phyloP scores from a whole-genome alignment of 2,888 invertebrate genomes.

The Graphium colonna region DNA sequence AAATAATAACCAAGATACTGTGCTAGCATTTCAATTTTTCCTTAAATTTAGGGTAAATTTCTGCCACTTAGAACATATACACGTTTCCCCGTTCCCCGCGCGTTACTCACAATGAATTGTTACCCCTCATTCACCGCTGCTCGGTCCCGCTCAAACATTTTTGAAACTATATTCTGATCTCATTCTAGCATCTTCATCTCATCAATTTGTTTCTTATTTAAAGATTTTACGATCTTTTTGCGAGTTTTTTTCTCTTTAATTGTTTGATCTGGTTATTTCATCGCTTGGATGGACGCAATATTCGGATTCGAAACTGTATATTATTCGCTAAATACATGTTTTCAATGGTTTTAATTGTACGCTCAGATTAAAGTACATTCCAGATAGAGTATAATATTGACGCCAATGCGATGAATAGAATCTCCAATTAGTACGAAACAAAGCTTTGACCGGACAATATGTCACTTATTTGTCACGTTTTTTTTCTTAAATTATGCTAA shows the following conservation, averaged over 20 bases:
- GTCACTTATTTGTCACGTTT: no score
- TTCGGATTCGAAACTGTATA: no score
- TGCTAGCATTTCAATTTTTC: no score
- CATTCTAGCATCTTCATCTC: slow-evolving; percentile 52
- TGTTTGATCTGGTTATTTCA: background rate
- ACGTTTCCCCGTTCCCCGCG: slow-evolving; percentile 30
- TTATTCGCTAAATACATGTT: no score
- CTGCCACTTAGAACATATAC: background rate
- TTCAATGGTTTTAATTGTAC: no score
- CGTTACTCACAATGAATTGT: slow-evolving; percentile 43
- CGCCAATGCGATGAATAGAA: no score
- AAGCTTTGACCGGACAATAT: no score
- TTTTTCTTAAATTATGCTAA: no score
- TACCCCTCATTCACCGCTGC: slow-evolving; percentile 65
- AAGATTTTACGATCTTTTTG: slow-evolving; percentile 9
- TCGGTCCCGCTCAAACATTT: slow-evolving; percentile 49
- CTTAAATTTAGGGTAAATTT: slow-evolving; percentile 8
- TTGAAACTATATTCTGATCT: slow-evolving; percentile 27
- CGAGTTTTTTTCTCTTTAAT: background rate
- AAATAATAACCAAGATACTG: no score
- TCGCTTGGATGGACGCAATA: background rate
- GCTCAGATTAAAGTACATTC: no score
- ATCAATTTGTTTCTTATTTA: slow-evolving; percentile 34
- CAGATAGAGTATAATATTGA: no score
- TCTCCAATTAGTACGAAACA: no score